phyloP scores from a whole-genome alignment of 2,113 vertebrate species.

The Psittacus erithacus region DNA sequence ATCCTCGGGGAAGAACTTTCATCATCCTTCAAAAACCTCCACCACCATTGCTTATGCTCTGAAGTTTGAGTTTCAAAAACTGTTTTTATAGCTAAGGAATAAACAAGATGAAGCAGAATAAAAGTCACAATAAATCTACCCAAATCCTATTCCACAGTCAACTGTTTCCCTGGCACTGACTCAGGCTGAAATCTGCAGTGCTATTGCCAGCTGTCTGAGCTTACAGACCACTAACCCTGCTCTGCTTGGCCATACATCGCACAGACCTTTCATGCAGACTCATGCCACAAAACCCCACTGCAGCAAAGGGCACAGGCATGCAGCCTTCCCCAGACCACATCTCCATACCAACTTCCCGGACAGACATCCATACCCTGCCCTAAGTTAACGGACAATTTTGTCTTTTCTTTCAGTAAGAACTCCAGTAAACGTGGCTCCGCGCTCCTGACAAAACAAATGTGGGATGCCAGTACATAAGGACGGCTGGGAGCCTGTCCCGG shows the following conservation, averaged over 20 bases:
- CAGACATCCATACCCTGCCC: neutral
- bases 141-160: neutral
- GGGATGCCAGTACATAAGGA: neutral
- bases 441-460: neutral
- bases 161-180: neutral
- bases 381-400: neutral
- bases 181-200: neutral
- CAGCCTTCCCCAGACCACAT: neutral
- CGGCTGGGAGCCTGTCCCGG: neutral
- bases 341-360: neutral
- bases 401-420: neutral
- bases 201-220: neutral
- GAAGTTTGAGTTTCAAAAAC: neutral
- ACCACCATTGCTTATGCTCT: neutral
- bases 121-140: neutral
- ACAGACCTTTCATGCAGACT: neutral
- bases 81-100: conserved; percentile 15
- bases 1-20: conserved; percentile 5
- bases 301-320: neutral
- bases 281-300: neutral
- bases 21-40: conserved; percentile 15
- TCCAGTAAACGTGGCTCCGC: neutral
- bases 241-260: fast-evolving
- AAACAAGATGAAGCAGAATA: conserved; percentile 39
- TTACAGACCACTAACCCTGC: neutral